phyloP scores from a whole-genome alignment of 1,140 invertebrate genomes.

The Hypothenemus hampei region DNA sequence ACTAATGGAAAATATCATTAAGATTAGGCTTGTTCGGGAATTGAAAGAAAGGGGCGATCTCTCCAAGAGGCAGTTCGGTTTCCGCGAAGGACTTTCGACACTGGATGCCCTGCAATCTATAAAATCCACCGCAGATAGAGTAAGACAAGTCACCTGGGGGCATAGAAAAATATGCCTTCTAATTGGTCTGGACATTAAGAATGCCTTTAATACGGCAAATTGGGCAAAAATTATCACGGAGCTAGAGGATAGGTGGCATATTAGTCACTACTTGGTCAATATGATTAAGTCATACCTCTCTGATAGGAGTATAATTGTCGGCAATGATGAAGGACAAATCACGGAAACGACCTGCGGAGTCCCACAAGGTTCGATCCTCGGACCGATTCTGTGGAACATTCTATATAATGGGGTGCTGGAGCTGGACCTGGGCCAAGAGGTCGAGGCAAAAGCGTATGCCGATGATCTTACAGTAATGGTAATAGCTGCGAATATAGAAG shows the following conservation, averaged over 20 bases:
- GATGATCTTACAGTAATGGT: constrained; percentile 36
- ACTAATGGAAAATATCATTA: constrained; percentile 37
- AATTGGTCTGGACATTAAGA: constrained; percentile 47
- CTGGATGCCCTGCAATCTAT: constrained; percentile 37
- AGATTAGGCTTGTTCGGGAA: constrained; percentile 23
- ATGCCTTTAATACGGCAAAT: too few species aligned
- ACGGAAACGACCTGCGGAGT: constrained; percentile 42
- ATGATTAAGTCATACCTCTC: constrained; percentile 41
- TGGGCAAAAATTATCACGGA: constrained; percentile 46
- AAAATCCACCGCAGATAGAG: constrained; percentile 38
- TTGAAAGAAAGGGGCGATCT: constrained; percentile 23
- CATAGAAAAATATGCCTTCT: not conserved
- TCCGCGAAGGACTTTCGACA: constrained; percentile 37
- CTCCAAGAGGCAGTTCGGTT: constrained; percentile 41
- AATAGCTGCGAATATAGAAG: not conserved
- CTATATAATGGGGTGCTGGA: constrained; percentile 41
- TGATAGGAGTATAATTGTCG: constrained; percentile 30
- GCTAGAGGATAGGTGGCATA: constrained; percentile 26
- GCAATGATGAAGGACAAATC: constrained; percentile 10
- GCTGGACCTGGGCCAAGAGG: constrained; percentile 25
- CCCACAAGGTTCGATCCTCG: constrained; percentile 47
- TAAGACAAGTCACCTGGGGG: too few species aligned
- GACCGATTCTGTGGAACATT: constrained; percentile 44
- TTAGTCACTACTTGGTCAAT: constrained; percentile 27
- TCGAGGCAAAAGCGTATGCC: constrained; percentile 32